Conservation (phyloP, 1,140 invertebrate species). For the Leptestheria dahalacensis region DNA sequence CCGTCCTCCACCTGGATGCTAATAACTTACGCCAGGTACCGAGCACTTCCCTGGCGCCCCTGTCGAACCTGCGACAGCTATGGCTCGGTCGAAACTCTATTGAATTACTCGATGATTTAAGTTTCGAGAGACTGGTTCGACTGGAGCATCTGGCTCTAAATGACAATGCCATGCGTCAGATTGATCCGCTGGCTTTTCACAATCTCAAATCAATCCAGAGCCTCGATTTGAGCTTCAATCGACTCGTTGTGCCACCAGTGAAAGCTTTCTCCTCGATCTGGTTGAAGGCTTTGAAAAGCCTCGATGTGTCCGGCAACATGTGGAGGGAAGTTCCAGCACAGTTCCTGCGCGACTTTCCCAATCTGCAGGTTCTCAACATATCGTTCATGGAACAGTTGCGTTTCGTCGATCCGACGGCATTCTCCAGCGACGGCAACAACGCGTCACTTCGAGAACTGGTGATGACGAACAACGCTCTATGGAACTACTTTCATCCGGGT, state of each 20-base stretch:
- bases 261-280: neutral
- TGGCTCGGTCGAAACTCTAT: constrained; percentile 64
- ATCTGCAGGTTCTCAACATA: constrained; percentile 1
- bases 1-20: constrained; percentile 57
- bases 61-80: constrained; percentile 37
- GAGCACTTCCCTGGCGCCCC: constrained; percentile 43
- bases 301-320: constrained; percentile 45
- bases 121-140: constrained; percentile 12
- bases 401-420: neutral
- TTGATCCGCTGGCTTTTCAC: constrained; percentile 42
- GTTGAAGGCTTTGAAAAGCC: neutral
- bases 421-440: neutral
- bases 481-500: neutral
- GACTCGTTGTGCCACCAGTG: constrained; percentile 43
- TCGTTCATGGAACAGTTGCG: constrained; percentile 8
- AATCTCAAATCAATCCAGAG: constrained; percentile 48
- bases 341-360: neutral
- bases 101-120: constrained; percentile 34
- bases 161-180: constrained; percentile 11
- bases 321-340: neutral
- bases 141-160: constrained; percentile 14
- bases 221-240: constrained; percentile 59
- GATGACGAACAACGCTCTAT: constrained; percentile 10
- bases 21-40: constrained; percentile 46
- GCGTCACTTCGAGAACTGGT: neutral